Base-by-base conservation (phyloP, 2,888 invertebrate species). In the Idaea aversata region DNA sequence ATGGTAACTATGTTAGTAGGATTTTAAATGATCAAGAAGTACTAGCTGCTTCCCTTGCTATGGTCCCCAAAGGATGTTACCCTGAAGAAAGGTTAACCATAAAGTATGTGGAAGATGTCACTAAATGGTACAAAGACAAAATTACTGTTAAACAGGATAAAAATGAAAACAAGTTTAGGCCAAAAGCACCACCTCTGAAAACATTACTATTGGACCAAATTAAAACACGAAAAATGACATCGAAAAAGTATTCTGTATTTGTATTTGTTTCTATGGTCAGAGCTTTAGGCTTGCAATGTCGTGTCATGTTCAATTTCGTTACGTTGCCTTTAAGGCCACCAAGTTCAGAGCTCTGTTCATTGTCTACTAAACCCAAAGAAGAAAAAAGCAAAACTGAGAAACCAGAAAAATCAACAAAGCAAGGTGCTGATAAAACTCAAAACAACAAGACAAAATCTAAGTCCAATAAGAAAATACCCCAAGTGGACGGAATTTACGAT, bases 271-370 rank as follows among this genome's bases (percentile, higher is more conserved):
- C 95, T 34, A 93, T 97, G 77, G 85, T 97, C 61, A 94, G 98
- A 80, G 95, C 96, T 59, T 93, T 98, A 73, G 98, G 98, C 0
- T 90, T 98, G 67, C 95, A 97, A 79, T 96, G 96, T 76, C 94
- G 99, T 63, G 86, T 99, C 47, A 95, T 98, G 69, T 92, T 97
- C 63, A 97, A 97, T 71, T 94, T 98, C 76, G 95, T 95, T 76
- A 96, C 97, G 3, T 90, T 97, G 65, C 95, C 97, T 0, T 83
- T 97, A 67, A 95, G 95, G 83, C 96, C 97, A 36, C 93, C 94
- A 5, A 87, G 85, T 65, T 93, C 94, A 63, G 95, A 96, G 76
- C 87, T 97, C 62, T 94, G 94, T 83, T 94, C 95, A 7, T 84
- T 95, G 59, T 94, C 94, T 68, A 88, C 90, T 64, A 94, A 90